A percentile compares a stretch with the other conserved stretches of the same genome.
These are phyloP conservation scores for Panopea generosa DNA, from an alignment of 2,888 invertebrate species.

Conservation along the genomic window DNA sequence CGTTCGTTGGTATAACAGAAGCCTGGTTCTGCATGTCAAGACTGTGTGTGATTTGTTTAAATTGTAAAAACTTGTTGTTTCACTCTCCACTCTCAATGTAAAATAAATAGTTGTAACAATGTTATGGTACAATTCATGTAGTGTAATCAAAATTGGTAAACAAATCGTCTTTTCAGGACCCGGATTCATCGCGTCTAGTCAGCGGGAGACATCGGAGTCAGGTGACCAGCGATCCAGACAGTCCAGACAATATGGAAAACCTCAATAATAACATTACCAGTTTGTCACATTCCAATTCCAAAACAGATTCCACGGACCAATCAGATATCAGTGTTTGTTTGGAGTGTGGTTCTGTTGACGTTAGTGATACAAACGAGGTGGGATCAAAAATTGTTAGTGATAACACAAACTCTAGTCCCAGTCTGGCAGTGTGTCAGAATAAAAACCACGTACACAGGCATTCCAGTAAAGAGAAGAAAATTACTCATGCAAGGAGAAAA, in stretches of 20 bases:
- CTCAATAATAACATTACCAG: conserved; percentile 29
- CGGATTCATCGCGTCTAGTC: conserved; percentile 7
- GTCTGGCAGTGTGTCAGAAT: conserved; percentile 9
- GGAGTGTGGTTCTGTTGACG: conserved; percentile 55
- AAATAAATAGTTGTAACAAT: too few relatives aligned
- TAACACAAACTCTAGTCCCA: conserved; percentile 43
- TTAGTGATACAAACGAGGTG: conserved; percentile 37
- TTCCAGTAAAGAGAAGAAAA: conserved; percentile 27
- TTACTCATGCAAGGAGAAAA: conserved; percentile 30
- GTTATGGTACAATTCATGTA: too few relatives aligned
- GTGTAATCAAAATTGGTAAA: too few relatives aligned
- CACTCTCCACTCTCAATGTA: too few relatives aligned
- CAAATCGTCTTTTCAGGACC: conserved; percentile 10
- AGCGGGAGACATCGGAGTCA: not conserved
- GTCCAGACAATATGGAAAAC: conserved; percentile 23
- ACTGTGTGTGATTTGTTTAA: too few relatives aligned
- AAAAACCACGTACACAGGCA: conserved; percentile 22
- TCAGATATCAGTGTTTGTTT: conserved; percentile 60
- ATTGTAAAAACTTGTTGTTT: too few relatives aligned
- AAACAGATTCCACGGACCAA: conserved; percentile 58
- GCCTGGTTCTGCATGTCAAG: too few relatives aligned
- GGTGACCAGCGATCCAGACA: not conserved
- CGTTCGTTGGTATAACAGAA: too few relatives aligned
- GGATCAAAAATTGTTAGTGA: conserved; percentile 12
- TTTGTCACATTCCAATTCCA: conserved; percentile 56